Percentiles rank a stretch among this genome's conserved stretches.
phyloP scores from a whole-genome alignment of 2,113 vertebrate species.

The Lophura nycthemera region DNA sequence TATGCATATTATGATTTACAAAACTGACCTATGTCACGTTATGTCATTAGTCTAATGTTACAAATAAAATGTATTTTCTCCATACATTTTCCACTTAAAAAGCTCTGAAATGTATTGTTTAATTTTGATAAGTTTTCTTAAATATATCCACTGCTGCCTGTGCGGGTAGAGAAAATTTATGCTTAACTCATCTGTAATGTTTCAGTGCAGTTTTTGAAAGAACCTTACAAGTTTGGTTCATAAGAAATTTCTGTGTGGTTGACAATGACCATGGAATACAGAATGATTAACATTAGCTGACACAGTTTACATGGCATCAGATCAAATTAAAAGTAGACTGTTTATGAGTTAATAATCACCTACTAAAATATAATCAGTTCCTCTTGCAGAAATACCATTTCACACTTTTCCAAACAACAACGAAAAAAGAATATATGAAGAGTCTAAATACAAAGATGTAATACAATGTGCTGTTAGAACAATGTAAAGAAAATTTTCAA shows the following conservation, averaged over 20 bases:
- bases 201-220: not conserved
- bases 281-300: not conserved
- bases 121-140: not conserved
- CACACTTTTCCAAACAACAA: not conserved
- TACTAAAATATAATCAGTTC: not conserved
- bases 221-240: not conserved
- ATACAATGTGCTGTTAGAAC: not conserved
- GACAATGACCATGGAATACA: not conserved
- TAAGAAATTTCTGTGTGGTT: not conserved
- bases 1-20: not conserved
- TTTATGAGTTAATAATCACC: not conserved
- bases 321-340: not conserved
- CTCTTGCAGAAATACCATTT: not conserved
- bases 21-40: not conserved
- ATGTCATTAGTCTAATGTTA: not conserved
- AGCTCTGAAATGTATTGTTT: not conserved
- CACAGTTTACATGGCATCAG: not conserved
- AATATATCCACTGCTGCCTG: not conserved
- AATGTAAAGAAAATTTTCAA: not conserved
- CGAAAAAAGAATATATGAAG: not conserved
- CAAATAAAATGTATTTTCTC: not conserved
- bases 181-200: not conserved
- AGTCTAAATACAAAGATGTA: not conserved
- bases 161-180: not conserved
- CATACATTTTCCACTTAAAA: not conserved